A percentile compares a stretch with the other conserved stretches of the same genome.
These are phyloP conservation scores for Scolopax rusticola DNA, from an alignment of 2,797 vertebrate genomes.

Conservation along the genomic window DNA sequence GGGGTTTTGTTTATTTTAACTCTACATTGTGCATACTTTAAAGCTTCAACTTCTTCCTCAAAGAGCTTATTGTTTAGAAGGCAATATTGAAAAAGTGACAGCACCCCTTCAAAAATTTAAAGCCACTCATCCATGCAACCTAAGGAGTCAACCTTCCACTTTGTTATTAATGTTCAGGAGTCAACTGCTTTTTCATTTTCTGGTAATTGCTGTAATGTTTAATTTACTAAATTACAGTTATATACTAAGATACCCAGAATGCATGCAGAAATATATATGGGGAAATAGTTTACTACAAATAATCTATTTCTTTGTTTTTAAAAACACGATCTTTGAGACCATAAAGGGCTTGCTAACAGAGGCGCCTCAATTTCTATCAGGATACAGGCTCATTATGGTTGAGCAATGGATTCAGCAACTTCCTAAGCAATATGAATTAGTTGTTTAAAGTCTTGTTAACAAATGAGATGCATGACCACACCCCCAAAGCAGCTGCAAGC, in stretches of 20 bases:
- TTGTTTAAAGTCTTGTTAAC: conserved; percentile 37
- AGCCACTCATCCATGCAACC: background rate
- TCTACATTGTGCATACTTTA: background rate
- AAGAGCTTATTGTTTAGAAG: background rate
- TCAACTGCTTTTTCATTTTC: background rate
- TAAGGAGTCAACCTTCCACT: background rate
- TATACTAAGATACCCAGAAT: background rate
- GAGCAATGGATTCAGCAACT: background rate
- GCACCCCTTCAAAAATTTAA: background rate
- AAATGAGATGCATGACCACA: conserved; percentile 20
- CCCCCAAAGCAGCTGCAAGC: conserved; percentile 27
- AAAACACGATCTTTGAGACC: background rate
- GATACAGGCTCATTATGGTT: background rate
- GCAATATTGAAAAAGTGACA: background rate
- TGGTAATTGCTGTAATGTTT: background rate
- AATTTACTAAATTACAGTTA: background rate
- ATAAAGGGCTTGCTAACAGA: background rate
- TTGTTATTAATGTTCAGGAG: background rate
- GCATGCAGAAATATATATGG: accelerated
- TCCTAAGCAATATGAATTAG: background rate
- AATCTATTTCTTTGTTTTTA: background rate
- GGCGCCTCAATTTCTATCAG: background rate
- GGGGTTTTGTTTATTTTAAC: background rate
- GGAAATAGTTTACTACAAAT: background rate
- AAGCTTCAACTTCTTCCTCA: background rate